A percentile compares a stretch with the other conserved stretches of the same genome.
Conservation (phyloP, 2,888 invertebrate species). For the Rhamnusium bicolor region DNA sequence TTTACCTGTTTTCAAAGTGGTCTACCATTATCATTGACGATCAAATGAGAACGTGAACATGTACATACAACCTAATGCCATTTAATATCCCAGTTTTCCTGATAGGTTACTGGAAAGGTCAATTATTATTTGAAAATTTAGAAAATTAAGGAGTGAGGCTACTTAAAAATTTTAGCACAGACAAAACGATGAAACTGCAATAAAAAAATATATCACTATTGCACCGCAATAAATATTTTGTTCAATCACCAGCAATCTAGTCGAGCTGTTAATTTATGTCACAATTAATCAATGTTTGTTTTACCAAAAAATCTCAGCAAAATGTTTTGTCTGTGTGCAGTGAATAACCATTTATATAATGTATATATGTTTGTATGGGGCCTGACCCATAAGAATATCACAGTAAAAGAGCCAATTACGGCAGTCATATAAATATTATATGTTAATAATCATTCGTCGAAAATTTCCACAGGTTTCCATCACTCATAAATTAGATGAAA, state of each 20-base stretch:
- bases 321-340: slow-evolving; percentile 55
- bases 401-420: slow-evolving; percentile 65
- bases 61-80: neutral
- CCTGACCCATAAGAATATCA: slow-evolving; percentile 73
- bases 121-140: slow-evolving; percentile 8
- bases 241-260: slow-evolving; percentile 32
- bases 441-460: slow-evolving; percentile 55
- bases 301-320: slow-evolving; percentile 23
- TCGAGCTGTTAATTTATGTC: slow-evolving; percentile 41
- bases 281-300: slow-evolving; percentile 28
- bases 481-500: slow-evolving; percentile 44
- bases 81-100: neutral
- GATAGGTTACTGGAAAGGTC: neutral
- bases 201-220: slow-evolving; percentile 54
- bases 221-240: slow-evolving; percentile 51
- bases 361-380: slow-evolving; percentile 58
- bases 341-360: slow-evolving; percentile 51
- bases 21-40: neutral
- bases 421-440: slow-evolving; percentile 65
- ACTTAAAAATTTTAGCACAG: slow-evolving; percentile 61
- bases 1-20: no score
- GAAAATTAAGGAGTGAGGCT: slow-evolving; percentile 65
- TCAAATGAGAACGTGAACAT: neutral
- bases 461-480: slow-evolving; percentile 43
- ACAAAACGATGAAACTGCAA: slow-evolving; percentile 59